Evolutionary conservation across 2,113 vertebrate genomes (phyloP).

Genomic region (Arvicanthis niloticus): DNA sequence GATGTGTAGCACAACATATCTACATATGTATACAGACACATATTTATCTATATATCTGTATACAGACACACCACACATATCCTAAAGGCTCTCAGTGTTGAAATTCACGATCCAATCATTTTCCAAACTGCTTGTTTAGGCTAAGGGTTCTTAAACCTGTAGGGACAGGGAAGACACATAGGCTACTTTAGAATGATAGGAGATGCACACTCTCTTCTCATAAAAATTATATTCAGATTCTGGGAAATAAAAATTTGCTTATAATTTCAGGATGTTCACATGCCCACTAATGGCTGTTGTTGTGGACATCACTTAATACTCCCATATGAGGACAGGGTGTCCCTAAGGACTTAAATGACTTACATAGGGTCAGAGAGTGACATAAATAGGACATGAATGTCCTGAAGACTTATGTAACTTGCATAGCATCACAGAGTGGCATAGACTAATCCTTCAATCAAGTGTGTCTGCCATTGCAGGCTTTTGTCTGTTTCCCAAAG

Average conservation of each 20-base stretch:
- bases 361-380: neutral
- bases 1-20: neutral
- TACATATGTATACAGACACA: neutral
- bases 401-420: neutral
- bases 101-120: neutral
- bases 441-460: neutral
- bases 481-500: neutral
- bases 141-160: constrained; percentile 35
- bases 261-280: neutral
- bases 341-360: neutral
- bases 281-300: neutral
- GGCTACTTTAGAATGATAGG: constrained; percentile 26
- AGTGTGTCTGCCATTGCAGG: neutral
- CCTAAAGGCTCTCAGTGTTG: neutral
- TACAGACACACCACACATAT: neutral
- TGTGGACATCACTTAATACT: neutral
- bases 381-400: neutral
- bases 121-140: neutral
- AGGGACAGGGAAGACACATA: neutral
- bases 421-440: neutral
- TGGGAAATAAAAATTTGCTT: constrained; percentile 53
- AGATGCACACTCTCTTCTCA: neutral
- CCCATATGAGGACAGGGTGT: neutral
- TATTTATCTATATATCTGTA: neutral
- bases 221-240: constrained; percentile 45